phyloP scores from a whole-genome alignment of 2,888 invertebrate genomes.

The Pammene fasciana region DNA sequence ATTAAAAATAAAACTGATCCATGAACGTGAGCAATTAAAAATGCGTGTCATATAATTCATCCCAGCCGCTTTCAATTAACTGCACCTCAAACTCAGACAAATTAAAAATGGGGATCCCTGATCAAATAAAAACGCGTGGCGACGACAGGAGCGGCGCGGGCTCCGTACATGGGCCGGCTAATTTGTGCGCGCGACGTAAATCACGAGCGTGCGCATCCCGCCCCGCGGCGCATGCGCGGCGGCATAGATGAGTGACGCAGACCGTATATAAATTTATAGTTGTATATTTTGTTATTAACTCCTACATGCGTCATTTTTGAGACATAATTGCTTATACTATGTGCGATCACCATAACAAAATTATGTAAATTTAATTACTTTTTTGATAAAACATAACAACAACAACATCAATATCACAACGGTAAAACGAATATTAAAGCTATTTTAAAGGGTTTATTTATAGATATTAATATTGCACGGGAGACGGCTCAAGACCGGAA shows the following conservation, averaged over 20 bases:
- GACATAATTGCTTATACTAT: too few relatives aligned
- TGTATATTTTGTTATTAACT: too few relatives aligned
- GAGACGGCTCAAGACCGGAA: too few relatives aligned
- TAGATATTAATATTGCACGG: too few relatives aligned
- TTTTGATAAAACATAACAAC: too few relatives aligned
- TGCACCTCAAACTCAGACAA: slow-evolving; percentile 13
- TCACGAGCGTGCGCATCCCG: slow-evolving; percentile 60
- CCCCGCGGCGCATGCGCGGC: slow-evolving; percentile 56
- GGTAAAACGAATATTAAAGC: too few relatives aligned
- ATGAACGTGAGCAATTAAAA: neutral
- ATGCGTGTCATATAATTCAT: neutral
- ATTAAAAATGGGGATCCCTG: slow-evolving; percentile 20
- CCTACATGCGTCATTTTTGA: too few relatives aligned
- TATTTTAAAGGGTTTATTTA: too few relatives aligned
- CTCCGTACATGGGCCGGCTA: slow-evolving; percentile 44
- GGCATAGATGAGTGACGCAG: slow-evolving; percentile 2
- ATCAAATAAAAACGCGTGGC: slow-evolving; percentile 28
- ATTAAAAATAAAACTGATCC: neutral
- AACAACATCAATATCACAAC: too few relatives aligned
- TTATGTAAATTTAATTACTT: too few relatives aligned
- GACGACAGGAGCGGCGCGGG: slow-evolving; percentile 23
- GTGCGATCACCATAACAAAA: too few relatives aligned
- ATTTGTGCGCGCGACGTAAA: slow-evolving; percentile 62
- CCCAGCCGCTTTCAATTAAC: slow-evolving; percentile 12
- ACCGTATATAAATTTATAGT: neutral